These are phyloP conservation scores for Dolomedes plantarius DNA, from an alignment of 2,888 invertebrate species.

Conservation along the genomic window DNA sequence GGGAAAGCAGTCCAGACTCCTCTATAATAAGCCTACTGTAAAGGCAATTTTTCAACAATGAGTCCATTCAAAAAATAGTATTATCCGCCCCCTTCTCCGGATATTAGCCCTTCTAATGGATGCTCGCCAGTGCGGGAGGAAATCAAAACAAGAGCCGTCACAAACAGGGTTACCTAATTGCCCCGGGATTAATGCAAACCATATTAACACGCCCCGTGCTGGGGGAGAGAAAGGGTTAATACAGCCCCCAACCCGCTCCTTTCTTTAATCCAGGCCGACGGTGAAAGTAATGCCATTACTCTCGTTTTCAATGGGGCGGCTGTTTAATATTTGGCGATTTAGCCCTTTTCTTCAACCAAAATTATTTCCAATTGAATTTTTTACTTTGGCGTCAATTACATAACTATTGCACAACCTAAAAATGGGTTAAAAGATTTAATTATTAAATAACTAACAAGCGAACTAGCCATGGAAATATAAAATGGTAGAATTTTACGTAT, in stretches of 20 bases:
- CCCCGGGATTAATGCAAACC: conserved; percentile 67
- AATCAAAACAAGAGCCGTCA: conserved; percentile 62
- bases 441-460: too few relatives aligned
- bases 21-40: background rate
- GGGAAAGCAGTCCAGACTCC: background rate
- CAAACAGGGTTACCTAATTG: conserved; percentile 69
- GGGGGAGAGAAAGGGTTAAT: conserved; percentile 48
- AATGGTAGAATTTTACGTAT: too few relatives aligned
- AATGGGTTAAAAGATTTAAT: too few relatives aligned
- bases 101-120: conserved; percentile 61
- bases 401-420: too few relatives aligned
- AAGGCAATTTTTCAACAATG: conserved; percentile 1
- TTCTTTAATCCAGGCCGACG: conserved; percentile 37
- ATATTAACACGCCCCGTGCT: conserved; percentile 57
- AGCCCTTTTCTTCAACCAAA: conserved; percentile 9
- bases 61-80: background rate
- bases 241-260: conserved; percentile 10
- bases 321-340: conserved; percentile 38
- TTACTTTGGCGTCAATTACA: too few relatives aligned
- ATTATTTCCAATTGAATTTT: too few relatives aligned
- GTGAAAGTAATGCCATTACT: conserved; percentile 55
- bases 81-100: conserved; percentile 28
- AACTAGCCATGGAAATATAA: too few relatives aligned
- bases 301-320: conserved; percentile 20
- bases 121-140: conserved; percentile 35